Conservation (phyloP, 2,113 vertebrate species). For the Podilymbus podiceps region DNA sequence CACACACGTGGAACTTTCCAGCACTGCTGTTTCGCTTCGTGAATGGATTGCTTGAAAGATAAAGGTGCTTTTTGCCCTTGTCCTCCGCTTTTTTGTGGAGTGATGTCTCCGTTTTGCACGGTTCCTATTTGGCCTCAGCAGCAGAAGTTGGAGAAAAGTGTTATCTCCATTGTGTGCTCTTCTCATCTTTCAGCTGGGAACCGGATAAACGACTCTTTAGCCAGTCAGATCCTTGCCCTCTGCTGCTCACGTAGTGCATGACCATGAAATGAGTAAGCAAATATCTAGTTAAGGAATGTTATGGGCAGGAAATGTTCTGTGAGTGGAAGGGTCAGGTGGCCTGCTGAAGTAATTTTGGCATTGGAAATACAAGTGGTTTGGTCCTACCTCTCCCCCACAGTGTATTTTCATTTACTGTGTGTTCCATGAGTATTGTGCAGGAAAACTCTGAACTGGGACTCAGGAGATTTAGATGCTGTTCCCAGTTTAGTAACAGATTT, state of each 20-base stretch:
- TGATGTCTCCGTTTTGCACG: not conserved
- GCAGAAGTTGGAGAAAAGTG: not conserved
- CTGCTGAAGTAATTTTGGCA: not conserved
- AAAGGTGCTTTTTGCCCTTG: not conserved
- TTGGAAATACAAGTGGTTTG: not conserved
- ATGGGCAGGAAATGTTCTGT: not conserved
- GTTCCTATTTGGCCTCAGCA: not conserved
- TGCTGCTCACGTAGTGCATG: not conserved
- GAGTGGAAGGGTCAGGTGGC: not conserved
- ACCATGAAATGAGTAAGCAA: not conserved
- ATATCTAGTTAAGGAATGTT: not conserved
- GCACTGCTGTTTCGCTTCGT: not conserved
- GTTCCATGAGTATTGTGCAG: not conserved
- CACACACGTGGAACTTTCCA: rapidly evolving
- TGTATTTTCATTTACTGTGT: not conserved
- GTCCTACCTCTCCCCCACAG: not conserved
- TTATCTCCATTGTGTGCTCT: not conserved
- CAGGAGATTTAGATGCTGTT: not conserved
- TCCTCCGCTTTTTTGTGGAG: not conserved
- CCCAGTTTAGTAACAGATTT: constrained; percentile 32
- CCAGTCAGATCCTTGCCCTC: not conserved
- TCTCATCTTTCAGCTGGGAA: not conserved
- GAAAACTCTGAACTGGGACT: not conserved
- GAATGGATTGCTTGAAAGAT: not conserved
- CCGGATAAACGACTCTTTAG: not conserved